Evolutionary conservation across 2,888 invertebrate genomes (phyloP).

Genomic region (Caenorhabditis sulstoni): DNA sequence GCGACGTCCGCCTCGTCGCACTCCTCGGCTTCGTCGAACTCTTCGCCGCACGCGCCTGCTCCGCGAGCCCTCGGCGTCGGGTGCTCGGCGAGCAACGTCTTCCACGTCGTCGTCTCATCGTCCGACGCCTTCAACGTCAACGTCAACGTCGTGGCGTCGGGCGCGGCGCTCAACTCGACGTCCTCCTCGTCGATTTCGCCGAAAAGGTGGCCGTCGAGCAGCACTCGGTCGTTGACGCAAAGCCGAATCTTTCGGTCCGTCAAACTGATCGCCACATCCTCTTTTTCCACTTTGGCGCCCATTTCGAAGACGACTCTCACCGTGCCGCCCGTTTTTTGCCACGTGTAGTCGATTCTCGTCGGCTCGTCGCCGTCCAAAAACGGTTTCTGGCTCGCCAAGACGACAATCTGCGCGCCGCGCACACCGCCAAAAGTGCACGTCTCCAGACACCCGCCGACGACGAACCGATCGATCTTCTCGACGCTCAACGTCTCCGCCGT

Average conservation of each 20-base stretch:
- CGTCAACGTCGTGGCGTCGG: constrained; percentile 9
- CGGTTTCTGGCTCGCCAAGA: too few species aligned
- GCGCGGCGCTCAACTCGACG: constrained; percentile 30
- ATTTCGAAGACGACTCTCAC: not conserved
- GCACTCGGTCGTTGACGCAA: constrained; percentile 11
- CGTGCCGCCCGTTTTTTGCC: too few species aligned
- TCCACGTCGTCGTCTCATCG: constrained; percentile 1
- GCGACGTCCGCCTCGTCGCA: constrained; percentile 48
- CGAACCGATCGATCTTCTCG: too few species aligned
- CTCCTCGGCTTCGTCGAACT: constrained; percentile 38
- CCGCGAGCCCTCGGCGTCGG: constrained; percentile 12
- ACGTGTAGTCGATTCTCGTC: too few species aligned
- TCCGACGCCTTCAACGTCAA: constrained; percentile 38
- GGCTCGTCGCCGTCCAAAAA: too few species aligned
- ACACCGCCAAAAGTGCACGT: too few species aligned
- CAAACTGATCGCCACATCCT: not conserved
- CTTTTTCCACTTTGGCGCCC: not conserved
- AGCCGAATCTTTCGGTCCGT: constrained; percentile 20
- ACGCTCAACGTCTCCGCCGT: too few species aligned
- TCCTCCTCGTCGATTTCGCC: constrained; percentile 37
- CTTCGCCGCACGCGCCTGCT: constrained; percentile 2
- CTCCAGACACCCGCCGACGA: too few species aligned
- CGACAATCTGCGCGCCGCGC: too few species aligned
- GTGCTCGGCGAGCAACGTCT: not conserved
- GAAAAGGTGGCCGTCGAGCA: constrained; percentile 29